phyloP scores from a whole-genome alignment of 2,113 vertebrate genomes.

The Scolopax mira region DNA sequence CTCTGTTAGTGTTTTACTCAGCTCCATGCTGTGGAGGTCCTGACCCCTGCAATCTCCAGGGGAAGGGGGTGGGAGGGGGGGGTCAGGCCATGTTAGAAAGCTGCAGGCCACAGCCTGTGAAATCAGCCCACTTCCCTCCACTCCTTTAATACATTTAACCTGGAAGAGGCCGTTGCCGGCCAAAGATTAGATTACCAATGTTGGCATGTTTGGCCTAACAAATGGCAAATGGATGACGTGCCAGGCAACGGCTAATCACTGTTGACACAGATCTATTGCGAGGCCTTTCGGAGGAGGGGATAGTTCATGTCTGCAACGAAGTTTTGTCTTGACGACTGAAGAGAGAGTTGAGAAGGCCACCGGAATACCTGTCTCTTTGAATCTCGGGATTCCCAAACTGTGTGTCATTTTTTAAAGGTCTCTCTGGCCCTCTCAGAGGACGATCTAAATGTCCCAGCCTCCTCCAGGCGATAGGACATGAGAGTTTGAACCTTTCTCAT shows the following conservation, averaged over 20 bases:
- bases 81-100: slow-evolving; percentile 73
- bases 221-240: slow-evolving; percentile 72
- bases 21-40: slow-evolving; percentile 83
- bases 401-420: slow-evolving; percentile 77
- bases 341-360: slow-evolving; percentile 68
- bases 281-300: slow-evolving; percentile 67
- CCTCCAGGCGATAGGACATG: slow-evolving; percentile 69
- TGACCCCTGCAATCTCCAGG: slow-evolving; percentile 84
- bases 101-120: slow-evolving; percentile 60
- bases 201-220: slow-evolving; percentile 73
- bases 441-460: slow-evolving; percentile 76
- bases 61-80: slow-evolving; percentile 69
- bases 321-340: slow-evolving; percentile 34
- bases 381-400: slow-evolving; percentile 49
- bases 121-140: slow-evolving; percentile 21
- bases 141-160: slow-evolving; percentile 78
- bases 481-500: slow-evolving; percentile 44
- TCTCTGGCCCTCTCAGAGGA: slow-evolving; percentile 61
- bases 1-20: slow-evolving; percentile 82
- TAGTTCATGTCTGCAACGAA: slow-evolving; percentile 58
- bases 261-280: slow-evolving; percentile 76
- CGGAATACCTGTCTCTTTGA: slow-evolving; percentile 73
- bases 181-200: slow-evolving; percentile 74
- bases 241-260: slow-evolving; percentile 74
- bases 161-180: slow-evolving; percentile 66